Base-by-base conservation (phyloP, 2,113 vertebrate species). In the Laticauda laticaudata region DNA sequence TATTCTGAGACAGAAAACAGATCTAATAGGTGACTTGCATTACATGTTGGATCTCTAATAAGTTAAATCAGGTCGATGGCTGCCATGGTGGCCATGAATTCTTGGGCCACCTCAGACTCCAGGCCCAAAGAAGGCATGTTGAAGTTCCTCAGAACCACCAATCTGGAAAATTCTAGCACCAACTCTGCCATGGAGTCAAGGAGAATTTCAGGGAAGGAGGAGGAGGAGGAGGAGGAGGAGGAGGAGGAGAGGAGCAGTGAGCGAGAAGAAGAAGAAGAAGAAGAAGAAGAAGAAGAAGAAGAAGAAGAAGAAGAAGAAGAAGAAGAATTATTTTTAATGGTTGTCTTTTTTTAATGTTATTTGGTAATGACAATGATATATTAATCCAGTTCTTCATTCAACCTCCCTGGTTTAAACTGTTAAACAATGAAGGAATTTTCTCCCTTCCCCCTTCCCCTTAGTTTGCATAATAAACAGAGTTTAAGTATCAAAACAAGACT, bases 181-280 rank as follows among this genome's bases (percentile, higher is more conserved):
- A 39, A 39, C 69, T 81, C 34, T 39, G 6, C 18, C 34, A 21
- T 39, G 34, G 15, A 21, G 34, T 81, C 69, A 81, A 39, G 69
- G 69, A 45, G 45, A 45, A 45, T 45, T 45, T 45, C 45, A 45
- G 45, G 45, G 51, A 9, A 51, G 48, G 1, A 51, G 48, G 1
- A 51, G 48, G 1, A 48, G 45, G 45, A 48, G 45, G 45, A 48
- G 45, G 4, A 51, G 48, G 3, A 51, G 48, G 3, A 8, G 48
- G 3, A 45, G 51, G 0, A 51, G 51, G 0, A 51, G 0, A 45
- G 45, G 0, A 45, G 4, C n/a, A n/a, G n/a, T n/a, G n/a, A n/a
- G n/a, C n/a, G n/a, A 3, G 43, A 43, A 3, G 43, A 43, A 3
- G 43, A 43, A 3, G 43, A 43, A 3, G 43, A 43, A 3, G 43